Evolutionary conservation across 2,797 vertebrate species (phyloP), one percentile per base, ranked within the genome.

Genomic region (Pangasius mekongensis): DNA sequence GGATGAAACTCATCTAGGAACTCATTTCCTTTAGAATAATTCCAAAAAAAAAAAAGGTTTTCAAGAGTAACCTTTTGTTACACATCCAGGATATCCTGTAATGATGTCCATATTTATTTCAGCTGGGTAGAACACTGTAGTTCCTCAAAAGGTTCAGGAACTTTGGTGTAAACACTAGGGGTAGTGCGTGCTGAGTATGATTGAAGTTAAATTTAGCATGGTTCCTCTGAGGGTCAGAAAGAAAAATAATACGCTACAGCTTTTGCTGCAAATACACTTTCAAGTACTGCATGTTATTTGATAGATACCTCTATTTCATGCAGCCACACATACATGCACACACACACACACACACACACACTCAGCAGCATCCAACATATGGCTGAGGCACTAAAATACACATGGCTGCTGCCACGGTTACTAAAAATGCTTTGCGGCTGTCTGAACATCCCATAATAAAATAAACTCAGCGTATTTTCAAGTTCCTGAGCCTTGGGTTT

Each of bases 351-450:
- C 54, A 62, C 13, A 88, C 60, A 77, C 43, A 83, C 86, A 62
- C 27, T 71, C 39, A 67, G 94, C 95, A 95, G 91, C 90, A 92
- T 95, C 94, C 94, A 94, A 95, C 95, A 97, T 95, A 96, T 95
- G 95, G 96, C 93, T 93, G 89, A 92, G 91, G 93, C 88, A 93
- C 95, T 96, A 95, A 96, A 96, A 96, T 95, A 96, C 94, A 96
- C 95, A 96, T 88, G 49, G 93, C 94, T 95, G 93, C 94, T 94
- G 94, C 95, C 92, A 93, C 88, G 89, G 94, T 93, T 93, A 94
- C 96, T 96, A 95, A 95, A 96, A 96, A 95, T 94, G 94, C 93
- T 95, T 91, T 95, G 95, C 90, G 96, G 95, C 95, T 93, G 96
- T 96, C 95, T 96, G 96, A 95, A 95, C 94, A 93, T 92, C 94